Percentiles rank a stretch among this genome's conserved stretches.
Conservation (phyloP, 1,140 invertebrate species). For the Ips typographus region DNA sequence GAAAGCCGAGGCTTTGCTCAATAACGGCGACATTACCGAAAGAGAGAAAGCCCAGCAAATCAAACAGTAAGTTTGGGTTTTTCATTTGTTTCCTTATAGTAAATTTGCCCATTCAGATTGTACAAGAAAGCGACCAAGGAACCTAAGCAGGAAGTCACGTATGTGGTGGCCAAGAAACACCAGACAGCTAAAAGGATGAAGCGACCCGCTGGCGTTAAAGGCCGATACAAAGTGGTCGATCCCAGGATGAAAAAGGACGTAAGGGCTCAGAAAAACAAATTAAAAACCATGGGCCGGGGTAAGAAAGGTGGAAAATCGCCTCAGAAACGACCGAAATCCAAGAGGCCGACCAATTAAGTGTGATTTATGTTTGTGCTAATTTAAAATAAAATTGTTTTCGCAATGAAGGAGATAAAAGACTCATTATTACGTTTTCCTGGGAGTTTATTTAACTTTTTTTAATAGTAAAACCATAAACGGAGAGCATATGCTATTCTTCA, state of each 20-base stretch:
- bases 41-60: constrained; percentile 91
- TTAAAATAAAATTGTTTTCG: too few species aligned
- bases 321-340: constrained; percentile 14
- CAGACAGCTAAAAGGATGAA: constrained; percentile 71
- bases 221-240: constrained; percentile 93
- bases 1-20: constrained; percentile 88
- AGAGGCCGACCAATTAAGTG: too few species aligned
- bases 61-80: constrained; percentile 67
- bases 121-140: constrained; percentile 88
- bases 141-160: constrained; percentile 88
- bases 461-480: too few species aligned
- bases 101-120: constrained; percentile 61
- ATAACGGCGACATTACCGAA: constrained; percentile 86
- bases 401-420: too few species aligned
- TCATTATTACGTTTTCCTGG: too few species aligned
- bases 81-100: not conserved
- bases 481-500: too few species aligned
- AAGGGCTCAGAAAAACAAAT: constrained; percentile 67
- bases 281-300: constrained; percentile 54
- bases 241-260: constrained; percentile 94
- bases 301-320: constrained; percentile 39
- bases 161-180: constrained; percentile 93
- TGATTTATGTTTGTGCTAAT: too few species aligned
- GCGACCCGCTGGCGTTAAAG: constrained; percentile 86
- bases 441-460: too few species aligned